Percentiles rank a stretch among this genome's conserved stretches.
Conservation (phyloP, 2,797 vertebrate genomes). For the Acestrorhynchus altus region DNA sequence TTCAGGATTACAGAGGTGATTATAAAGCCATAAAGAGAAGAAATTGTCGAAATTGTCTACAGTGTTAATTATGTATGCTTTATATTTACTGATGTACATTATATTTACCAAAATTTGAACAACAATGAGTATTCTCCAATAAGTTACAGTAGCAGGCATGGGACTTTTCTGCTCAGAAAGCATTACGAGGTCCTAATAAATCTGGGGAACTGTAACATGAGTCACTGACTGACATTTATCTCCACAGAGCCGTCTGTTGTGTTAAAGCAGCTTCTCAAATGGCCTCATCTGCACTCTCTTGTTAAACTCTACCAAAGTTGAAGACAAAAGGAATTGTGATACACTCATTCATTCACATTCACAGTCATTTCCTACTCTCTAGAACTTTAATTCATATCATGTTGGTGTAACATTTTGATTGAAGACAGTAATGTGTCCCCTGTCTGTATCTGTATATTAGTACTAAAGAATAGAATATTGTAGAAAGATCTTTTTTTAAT, state of each 20-base stretch:
- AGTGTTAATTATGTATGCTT: constrained; percentile 31
- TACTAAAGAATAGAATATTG: too few species aligned
- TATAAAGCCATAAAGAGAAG: constrained; percentile 61
- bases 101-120: constrained; percentile 14
- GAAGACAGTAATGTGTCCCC: too few species aligned
- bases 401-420: not conserved
- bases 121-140: not conserved
- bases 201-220: constrained; percentile 19
- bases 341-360: too few species aligned
- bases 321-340: not conserved
- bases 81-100: constrained; percentile 6
- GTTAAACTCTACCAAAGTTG: not conserved
- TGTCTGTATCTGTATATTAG: too few species aligned
- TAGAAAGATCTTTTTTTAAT: too few species aligned
- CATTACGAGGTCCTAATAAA: constrained; percentile 14
- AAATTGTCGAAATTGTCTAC: constrained; percentile 55
- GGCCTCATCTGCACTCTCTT: not conserved
- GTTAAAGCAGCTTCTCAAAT: not conserved
- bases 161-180: not conserved
- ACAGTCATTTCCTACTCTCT: not conserved
- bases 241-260: too few species aligned
- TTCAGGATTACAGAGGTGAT: constrained; percentile 59
- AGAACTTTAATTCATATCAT: not conserved
- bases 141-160: not conserved
- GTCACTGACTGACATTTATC: not conserved